Evolutionary conservation across 2,888 invertebrate genomes (phyloP).

Genomic region (Oeneis ivallda): DNA sequence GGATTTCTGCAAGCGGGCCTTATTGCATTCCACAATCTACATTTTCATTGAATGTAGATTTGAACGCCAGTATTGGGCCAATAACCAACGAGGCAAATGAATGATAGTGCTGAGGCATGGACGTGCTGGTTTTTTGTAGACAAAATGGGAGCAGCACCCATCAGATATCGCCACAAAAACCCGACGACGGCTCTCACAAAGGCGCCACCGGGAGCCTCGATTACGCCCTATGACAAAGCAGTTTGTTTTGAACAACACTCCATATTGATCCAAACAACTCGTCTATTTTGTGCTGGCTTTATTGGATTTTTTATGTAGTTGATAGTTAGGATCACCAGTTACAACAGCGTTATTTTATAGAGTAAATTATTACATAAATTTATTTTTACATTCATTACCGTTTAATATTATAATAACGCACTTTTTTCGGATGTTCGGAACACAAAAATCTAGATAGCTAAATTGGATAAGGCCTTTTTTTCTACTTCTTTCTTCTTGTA

Average conservation of each 20-base stretch:
- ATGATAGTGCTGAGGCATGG: slow-evolving; percentile 44
- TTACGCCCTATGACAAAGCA: slow-evolving; percentile 81
- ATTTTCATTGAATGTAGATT: slow-evolving; percentile 25
- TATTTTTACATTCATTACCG: no score
- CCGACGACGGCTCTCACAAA: slow-evolving; percentile 74
- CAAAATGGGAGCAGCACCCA: slow-evolving; percentile 79
- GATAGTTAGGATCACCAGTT: slow-evolving; percentile 23
- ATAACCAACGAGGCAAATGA: slow-evolving; percentile 45
- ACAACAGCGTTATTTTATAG: background rate
- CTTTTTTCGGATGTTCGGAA: no score
- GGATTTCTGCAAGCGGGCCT: background rate
- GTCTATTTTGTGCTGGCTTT: slow-evolving; percentile 73
- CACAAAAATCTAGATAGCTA: no score
- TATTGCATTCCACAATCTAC: slow-evolving; percentile 12
- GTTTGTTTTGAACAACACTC: slow-evolving; percentile 74
- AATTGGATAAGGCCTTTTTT: no score
- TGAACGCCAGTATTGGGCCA: slow-evolving; percentile 13
- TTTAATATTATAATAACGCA: no score
- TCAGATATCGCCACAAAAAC: slow-evolving; percentile 79
- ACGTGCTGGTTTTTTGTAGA: slow-evolving; percentile 66
- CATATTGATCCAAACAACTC: slow-evolving; percentile 80
- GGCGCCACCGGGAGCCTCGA: slow-evolving; percentile 78
- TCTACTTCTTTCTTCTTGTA: no score
- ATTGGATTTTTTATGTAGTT: slow-evolving; percentile 68
- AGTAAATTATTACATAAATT: no score